Conservation (phyloP, 2,888 invertebrate genomes). For the Caenorhabditis uteleia region DNA sequence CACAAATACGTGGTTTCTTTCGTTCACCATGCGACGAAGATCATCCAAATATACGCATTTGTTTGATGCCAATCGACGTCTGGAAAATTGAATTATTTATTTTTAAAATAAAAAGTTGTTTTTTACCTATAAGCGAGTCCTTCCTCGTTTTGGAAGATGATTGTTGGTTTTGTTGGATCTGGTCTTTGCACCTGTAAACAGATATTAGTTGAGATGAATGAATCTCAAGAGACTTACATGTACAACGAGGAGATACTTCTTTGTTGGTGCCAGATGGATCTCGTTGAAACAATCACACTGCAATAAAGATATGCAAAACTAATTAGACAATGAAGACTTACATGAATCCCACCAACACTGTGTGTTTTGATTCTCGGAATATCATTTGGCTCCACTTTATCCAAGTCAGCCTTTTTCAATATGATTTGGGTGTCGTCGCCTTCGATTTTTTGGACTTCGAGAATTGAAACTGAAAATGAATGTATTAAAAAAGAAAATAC, state of each 20-base stretch:
- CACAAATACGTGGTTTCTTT: conserved; percentile 19
- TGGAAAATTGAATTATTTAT: conserved; percentile 1
- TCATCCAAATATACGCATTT: conserved; percentile 37
- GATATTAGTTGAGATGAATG: no score
- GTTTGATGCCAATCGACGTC: conserved; percentile 31
- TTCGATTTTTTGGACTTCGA: conserved; percentile 10
- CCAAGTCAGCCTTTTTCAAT: conserved; percentile 17
- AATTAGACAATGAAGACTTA: neutral
- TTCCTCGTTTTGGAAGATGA: conserved; percentile 34
- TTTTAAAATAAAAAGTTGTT: neutral
- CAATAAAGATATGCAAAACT: no score
- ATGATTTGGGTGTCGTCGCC: conserved; percentile 9
- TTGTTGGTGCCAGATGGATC: conserved; percentile 12
- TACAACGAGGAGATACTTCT: conserved; percentile 22
- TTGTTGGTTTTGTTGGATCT: conserved; percentile 4
- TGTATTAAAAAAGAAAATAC: no score
- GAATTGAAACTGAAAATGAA: conserved; percentile 15
- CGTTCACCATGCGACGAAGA: conserved; percentile 26
- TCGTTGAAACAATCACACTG: conserved; percentile 33
- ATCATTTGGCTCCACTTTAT: conserved; percentile 10
- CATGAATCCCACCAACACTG: conserved; percentile 19
- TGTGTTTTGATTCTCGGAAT: conserved; percentile 16
- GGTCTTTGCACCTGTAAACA: conserved; percentile 10
- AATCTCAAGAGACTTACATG: no score
- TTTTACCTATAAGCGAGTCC: conserved; percentile 25